A percentile compares a stretch with the other conserved stretches of the same genome.
These are phyloP conservation scores for Coelinius sp. DNA, from an alignment of 2,888 invertebrate species.

Conservation along the genomic window DNA sequence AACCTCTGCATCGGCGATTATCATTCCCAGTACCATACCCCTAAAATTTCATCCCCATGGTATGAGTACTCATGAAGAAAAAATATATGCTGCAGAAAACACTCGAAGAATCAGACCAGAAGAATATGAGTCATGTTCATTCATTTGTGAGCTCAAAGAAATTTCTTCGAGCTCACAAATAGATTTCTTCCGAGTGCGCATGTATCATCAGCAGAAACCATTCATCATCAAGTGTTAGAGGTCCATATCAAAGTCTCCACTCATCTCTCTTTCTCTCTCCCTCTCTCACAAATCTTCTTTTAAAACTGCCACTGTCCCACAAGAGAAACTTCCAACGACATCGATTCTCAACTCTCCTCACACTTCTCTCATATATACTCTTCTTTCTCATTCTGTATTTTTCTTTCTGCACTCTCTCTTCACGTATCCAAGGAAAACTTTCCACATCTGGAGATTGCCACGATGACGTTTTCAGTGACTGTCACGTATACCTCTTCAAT, in stretches of 20 bases:
- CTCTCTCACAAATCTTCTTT: slow-evolving; percentile 48
- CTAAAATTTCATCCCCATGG: background rate
- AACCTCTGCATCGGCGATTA: slow-evolving; percentile 62
- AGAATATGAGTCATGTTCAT: no score
- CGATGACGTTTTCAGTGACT: slow-evolving; percentile 54
- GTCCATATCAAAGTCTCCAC: slow-evolving; percentile 26
- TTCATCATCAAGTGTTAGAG: background rate
- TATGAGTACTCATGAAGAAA: background rate
- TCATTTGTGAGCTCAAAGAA: background rate
- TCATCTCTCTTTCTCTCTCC: slow-evolving; percentile 38
- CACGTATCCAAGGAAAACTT: slow-evolving; percentile 43
- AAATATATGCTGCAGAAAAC: no score
- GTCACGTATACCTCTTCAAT: slow-evolving; percentile 46
- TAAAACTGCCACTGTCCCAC: slow-evolving; percentile 54
- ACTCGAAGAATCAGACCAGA: background rate
- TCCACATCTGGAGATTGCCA: slow-evolving; percentile 49
- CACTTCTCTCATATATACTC: background rate
- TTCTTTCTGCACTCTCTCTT: background rate
- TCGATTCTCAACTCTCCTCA: slow-evolving; percentile 54
- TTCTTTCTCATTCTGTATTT: background rate
- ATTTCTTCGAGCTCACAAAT: background rate
- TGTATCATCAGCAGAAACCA: background rate
- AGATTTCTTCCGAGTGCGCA: no score
- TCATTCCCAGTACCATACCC: slow-evolving; percentile 34
- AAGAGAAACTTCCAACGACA: slow-evolving; percentile 59